Percentiles rank a stretch among this genome's conserved stretches.
phyloP scores from a whole-genome alignment of 2,888 invertebrate genomes.

The Napeogenes inachia region DNA sequence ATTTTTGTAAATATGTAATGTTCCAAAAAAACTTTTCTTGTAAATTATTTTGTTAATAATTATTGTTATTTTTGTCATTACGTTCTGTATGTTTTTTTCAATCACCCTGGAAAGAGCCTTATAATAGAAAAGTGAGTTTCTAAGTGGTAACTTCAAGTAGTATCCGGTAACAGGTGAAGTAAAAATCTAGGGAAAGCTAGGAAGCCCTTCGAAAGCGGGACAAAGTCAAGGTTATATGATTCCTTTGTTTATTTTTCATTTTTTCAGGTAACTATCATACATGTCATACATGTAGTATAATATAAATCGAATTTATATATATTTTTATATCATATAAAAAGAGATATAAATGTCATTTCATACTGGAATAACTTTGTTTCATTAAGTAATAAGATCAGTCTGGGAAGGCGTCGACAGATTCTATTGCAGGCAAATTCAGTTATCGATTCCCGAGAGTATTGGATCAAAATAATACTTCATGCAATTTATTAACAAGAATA shows the following conservation, averaged over 20 bases:
- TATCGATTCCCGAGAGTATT: too few species aligned
- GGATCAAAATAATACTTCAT: too few species aligned
- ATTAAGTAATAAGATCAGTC: constrained; percentile 1
- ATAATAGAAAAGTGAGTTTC: constrained; percentile 10
- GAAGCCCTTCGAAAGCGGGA: constrained; percentile 34
- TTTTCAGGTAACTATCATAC: background rate
- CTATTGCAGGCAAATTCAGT: too few species aligned
- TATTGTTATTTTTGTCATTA: too few species aligned
- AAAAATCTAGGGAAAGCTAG: constrained; percentile 24
- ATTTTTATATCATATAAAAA: background rate
- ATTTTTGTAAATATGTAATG: too few species aligned
- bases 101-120: background rate
- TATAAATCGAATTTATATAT: too few species aligned
- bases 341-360: background rate
- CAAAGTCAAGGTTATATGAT: constrained; percentile 32
- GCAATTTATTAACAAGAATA: too few species aligned
- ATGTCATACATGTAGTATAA: background rate
- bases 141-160: background rate
- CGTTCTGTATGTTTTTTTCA: too few species aligned
- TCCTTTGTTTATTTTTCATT: constrained; percentile 9
- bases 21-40: too few species aligned
- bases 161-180: constrained; percentile 13
- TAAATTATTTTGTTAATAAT: too few species aligned
- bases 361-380: constrained; percentile 1
- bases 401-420: background rate